A percentile compares a stretch with the other conserved stretches of the same genome.
Conservation (phyloP, 92 coral and sea anemone species). For the Bergia puertoricense region DNA sequence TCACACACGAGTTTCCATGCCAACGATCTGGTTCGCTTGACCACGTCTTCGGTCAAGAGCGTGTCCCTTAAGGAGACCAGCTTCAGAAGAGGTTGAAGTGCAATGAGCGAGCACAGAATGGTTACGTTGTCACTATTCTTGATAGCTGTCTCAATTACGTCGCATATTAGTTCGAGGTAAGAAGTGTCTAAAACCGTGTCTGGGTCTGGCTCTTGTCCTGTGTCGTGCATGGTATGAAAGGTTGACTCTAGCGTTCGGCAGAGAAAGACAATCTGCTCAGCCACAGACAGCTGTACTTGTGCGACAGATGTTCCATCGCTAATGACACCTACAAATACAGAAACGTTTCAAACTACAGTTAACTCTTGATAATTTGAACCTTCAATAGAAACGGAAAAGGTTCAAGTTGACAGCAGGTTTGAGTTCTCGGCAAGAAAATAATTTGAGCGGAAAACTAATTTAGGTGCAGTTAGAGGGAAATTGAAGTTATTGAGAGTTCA, state of each 20-base stretch:
- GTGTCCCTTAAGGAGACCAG: conserved; percentile 32
- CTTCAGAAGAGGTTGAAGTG: conserved; percentile 70
- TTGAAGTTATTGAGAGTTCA: too few species aligned
- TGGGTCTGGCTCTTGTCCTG: neutral
- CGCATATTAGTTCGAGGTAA: conserved; percentile 51
- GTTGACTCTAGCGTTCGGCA: conserved; percentile 61
- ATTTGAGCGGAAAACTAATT: too few species aligned
- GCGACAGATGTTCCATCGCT: conserved; percentile 19
- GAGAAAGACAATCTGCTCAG: conserved; percentile 64
- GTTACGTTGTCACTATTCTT: conserved; percentile 46
- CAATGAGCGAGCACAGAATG: conserved; percentile 61
- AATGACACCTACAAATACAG: conserved; percentile 5
- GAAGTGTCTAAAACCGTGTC: conserved; percentile 45
- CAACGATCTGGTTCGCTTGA: conserved; percentile 49
- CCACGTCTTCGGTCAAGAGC: conserved; percentile 48
- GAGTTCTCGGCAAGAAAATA: too few species aligned
- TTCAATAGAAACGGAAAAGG: too few species aligned
- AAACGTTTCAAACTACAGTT: neutral
- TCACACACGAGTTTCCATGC: conserved; percentile 70
- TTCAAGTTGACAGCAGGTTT: too few species aligned
- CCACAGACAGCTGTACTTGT: conserved; percentile 48
- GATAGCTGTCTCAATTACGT: conserved; percentile 57
- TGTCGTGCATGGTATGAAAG: conserved; percentile 44
- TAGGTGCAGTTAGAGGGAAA: too few species aligned
- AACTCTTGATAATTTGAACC: too few species aligned